phyloP scores from a whole-genome alignment of 2,113 vertebrate genomes.

The Isichthys henryi region DNA sequence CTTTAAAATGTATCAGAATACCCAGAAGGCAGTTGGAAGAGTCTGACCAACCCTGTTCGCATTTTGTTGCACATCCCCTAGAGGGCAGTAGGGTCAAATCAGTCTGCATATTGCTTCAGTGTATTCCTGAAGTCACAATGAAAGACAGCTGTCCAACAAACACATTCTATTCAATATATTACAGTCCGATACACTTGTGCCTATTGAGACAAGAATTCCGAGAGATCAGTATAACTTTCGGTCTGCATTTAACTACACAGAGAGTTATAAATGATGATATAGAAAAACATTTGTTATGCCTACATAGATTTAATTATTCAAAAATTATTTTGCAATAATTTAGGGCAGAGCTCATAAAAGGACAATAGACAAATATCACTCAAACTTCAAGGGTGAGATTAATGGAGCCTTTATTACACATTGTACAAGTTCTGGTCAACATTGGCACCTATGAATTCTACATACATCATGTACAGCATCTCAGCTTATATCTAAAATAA shows the following conservation, averaged over 20 bases:
- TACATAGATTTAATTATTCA: neutral
- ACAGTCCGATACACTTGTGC: neutral
- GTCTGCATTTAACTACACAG: neutral
- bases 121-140: neutral
- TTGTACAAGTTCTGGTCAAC: neutral
- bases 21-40: neutral
- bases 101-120: neutral
- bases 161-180: neutral
- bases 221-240: neutral
- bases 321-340: neutral
- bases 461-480: neutral
- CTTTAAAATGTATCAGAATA: neutral
- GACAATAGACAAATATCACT: neutral
- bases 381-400: neutral
- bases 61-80: neutral
- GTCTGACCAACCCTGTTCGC: neutral
- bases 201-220: neutral
- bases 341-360: neutral
- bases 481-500: neutral
- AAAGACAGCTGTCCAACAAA: neutral
- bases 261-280: neutral
- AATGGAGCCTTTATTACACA: neutral
- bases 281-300: neutral
- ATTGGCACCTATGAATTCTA: neutral
- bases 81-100: slow-evolving; percentile 9